Evolutionary conservation across 2,113 vertebrate species (phyloP).

Genomic region (Lepus europaeus): DNA sequence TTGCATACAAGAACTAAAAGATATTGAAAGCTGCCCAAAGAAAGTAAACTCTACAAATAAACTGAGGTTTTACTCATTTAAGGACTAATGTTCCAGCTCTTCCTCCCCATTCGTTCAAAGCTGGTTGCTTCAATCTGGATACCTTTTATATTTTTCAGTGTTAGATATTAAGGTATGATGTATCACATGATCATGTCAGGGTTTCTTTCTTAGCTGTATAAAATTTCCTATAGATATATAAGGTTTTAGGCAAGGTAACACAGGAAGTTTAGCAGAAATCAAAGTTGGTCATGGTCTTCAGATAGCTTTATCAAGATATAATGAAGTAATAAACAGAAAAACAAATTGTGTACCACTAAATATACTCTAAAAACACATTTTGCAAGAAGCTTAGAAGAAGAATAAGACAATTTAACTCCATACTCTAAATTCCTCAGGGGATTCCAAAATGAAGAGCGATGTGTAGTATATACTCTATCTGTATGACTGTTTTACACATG

Average conservation of each 20-base stretch:
- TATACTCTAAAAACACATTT: constrained; percentile 45
- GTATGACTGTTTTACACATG: not conserved
- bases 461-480: constrained; percentile 13
- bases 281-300: constrained; percentile 40
- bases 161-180: constrained; percentile 10
- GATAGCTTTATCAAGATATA: not conserved
- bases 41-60: constrained; percentile 25
- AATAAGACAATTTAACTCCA: not conserved
- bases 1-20: constrained; percentile 32
- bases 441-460: not conserved
- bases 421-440: not conserved
- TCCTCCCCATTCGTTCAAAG: constrained; percentile 5
- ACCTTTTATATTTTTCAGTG: constrained; percentile 1
- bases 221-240: constrained; percentile 37
- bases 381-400: not conserved
- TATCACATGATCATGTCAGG: not conserved
- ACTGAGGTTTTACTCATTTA: constrained; percentile 10
- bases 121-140: constrained; percentile 11
- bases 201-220: not conserved
- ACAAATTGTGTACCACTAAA: constrained; percentile 28
- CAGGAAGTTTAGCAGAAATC: constrained; percentile 70
- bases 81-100: not conserved
- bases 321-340: constrained; percentile 47
- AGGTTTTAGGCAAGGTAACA: constrained; percentile 56
- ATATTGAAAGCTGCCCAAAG: not conserved